A percentile compares a stretch with the other conserved stretches of the same genome.
These are phyloP conservation scores for Diogma glabrata DNA, from an alignment of 2,888 invertebrate species.

Conservation along the genomic window DNA sequence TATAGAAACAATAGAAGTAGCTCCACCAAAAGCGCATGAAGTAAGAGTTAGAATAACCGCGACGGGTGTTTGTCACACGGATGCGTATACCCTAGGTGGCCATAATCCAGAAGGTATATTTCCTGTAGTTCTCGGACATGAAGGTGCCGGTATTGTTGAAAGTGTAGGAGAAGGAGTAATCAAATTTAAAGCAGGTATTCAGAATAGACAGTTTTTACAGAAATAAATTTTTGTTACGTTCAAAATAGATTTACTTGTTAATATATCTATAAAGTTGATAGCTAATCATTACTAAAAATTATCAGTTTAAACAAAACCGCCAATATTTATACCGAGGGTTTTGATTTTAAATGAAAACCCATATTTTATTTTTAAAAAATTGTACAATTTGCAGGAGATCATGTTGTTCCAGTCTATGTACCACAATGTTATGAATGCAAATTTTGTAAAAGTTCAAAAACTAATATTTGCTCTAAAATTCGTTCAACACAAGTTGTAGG, in stretches of 20 bases:
- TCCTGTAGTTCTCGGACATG: slow-evolving; percentile 90
- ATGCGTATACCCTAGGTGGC: slow-evolving; percentile 80
- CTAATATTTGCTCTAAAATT: slow-evolving; percentile 93
- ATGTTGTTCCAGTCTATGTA: slow-evolving; percentile 93
- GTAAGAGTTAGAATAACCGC: slow-evolving; percentile 70
- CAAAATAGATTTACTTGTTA: too few relatives aligned
- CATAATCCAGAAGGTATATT: slow-evolving; percentile 85
- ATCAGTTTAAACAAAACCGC: too few relatives aligned
- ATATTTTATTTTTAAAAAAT: slow-evolving; percentile 15
- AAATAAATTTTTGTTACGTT: too few relatives aligned
- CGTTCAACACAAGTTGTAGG: slow-evolving; percentile 78
- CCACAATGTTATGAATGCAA: slow-evolving; percentile 96
- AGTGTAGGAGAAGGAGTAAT: slow-evolving; percentile 90
- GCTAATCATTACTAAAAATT: too few relatives aligned
- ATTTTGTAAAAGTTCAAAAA: slow-evolving; percentile 89
- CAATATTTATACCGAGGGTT: too few relatives aligned
- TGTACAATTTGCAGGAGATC: slow-evolving; percentile 52
- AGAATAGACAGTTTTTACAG: too few relatives aligned
- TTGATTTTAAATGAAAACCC: background rate
- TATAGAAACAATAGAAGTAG: slow-evolving; percentile 88
- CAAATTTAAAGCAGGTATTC: slow-evolving; percentile 61
- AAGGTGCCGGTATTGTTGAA: slow-evolving; percentile 94
- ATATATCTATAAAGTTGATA: too few relatives aligned
- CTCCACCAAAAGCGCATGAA: slow-evolving; percentile 88
- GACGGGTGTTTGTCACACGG: slow-evolving; percentile 84